phyloP scores from a whole-genome alignment of 2,797 vertebrate species.

The Thripadectes ignobilis region DNA sequence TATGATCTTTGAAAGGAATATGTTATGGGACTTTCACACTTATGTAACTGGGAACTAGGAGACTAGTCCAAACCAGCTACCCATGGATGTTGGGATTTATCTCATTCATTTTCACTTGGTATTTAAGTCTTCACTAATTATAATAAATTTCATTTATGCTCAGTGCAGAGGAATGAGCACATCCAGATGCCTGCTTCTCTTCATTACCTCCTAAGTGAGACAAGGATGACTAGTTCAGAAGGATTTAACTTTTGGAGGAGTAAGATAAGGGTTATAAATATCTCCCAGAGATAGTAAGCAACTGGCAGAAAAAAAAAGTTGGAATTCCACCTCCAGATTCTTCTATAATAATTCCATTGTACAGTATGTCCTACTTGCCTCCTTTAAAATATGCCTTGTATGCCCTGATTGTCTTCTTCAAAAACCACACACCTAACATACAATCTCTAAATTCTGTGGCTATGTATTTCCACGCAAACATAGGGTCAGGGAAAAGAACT shows the following conservation, averaged over 20 bases:
- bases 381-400: neutral
- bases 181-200: slow-evolving; percentile 26
- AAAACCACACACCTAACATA: neutral
- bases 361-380: neutral
- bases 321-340: slow-evolving; percentile 27
- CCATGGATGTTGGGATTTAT: neutral
- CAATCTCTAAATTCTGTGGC: neutral
- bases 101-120: neutral
- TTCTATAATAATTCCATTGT: slow-evolving; percentile 19
- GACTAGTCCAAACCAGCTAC: neutral
- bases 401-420: neutral
- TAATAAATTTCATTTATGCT: slow-evolving; percentile 19
- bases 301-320: slow-evolving; percentile 11
- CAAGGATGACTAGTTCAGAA: slow-evolving; percentile 34
- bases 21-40: neutral
- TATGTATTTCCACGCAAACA: neutral
- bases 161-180: neutral
- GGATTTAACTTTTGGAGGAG: slow-evolving; percentile 36
- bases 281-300: neutral
- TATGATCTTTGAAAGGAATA: neutral
- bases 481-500: neutral
- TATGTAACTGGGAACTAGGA: neutral
- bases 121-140: slow-evolving; percentile 29
- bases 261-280: slow-evolving; percentile 32
- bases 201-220: slow-evolving; percentile 18